Evolutionary conservation across 1,140 invertebrate genomes (phyloP), one percentile per base, ranked within the genome.

Genomic region (Helicoverpa zea): DNA sequence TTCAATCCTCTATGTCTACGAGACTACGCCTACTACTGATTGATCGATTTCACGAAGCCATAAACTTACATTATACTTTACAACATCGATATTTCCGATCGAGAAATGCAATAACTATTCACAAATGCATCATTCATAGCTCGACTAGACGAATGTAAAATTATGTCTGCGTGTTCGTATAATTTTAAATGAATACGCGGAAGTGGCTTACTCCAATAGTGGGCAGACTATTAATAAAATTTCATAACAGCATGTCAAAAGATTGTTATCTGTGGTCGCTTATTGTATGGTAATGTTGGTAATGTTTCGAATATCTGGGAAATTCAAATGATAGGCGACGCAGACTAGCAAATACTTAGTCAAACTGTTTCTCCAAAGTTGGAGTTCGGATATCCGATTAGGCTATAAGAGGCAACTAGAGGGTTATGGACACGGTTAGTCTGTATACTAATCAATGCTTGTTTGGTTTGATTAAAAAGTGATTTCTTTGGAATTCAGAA

Each of bases 281-380:
- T 79, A 78, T 78, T 79, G 76, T 79, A 79, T 79, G 76, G 52
- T 79, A 79, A 78, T 78, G 64, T 4, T 11, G 51, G 61, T 68
- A 56, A 79, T 79, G 64, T 70, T 29, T 79, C 29, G 54, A 58
- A 79, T 79, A 79, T 68, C 54, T 58, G 29, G 54, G 35, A 70
- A 54, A 79, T 79, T 70, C 52, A 59, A 79, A 79, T 79, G 49
- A 70, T 18, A 14, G 23, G 43, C 51, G 23, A 5, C 23, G 49
- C 11, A 13, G 54, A 30, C 52, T 54, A 30, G 29, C 23, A n/a
- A 54, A 30, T 61, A 12, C 23, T 29, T 14, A 30, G 14, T 4
- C 12, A 56, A 9, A 70, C 43, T 18, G n/a, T 47, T 16, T 29
- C 0, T 29, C 58, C 13, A 2, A 30, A 13, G 43, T 47, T 9